Base-by-base conservation (phyloP, 2,113 vertebrate genomes). In the Catharus minimus region DNA sequence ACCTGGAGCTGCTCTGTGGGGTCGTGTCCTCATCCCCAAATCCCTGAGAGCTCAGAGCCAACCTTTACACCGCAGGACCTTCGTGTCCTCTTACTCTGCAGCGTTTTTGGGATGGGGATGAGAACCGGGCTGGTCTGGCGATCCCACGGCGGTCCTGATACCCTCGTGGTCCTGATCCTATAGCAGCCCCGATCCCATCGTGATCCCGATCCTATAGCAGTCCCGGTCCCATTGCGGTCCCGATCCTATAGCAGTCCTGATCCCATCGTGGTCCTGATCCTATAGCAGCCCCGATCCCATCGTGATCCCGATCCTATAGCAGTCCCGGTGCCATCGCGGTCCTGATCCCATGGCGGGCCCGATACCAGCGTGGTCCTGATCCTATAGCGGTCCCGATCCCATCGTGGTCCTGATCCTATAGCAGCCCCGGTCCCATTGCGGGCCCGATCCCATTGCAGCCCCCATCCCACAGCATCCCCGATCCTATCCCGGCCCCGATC, bases 391-490 rank as follows among this genome's bases (percentile, higher is more conserved):
- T 4, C 49, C 28, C 19, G 7, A 26, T 36, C 33, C 53, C 53
- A 19, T 38, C 38, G 38, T 10, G 38, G 38, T 38, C 38, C 9
- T 38, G 38, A 38, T 47, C 43, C 22, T 18, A 11, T 4, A 9
- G 44, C 44, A 47, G 11, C 46, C 19, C 8, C 27, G 17, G 10
- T 43, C 43, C 43, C 43, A 43, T 46, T 3, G 11, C 46, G 7
- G 46, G 1, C 1, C 17, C 13, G 10, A 28, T 11, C 53, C 44
- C 16, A 9, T 5, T 1, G 1, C 33, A 10, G 44, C 3, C 46
- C 13, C 4, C 21, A 18, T 53, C 52, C 39, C 7, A 21, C 4
- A 0, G 0, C 67, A 1, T 1, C 5, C 13, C 23, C 10, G 4
- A 6, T 72, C 38, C 38, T 30, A 26, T 15, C 1, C 3, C 28